Evolutionary conservation across 2,888 invertebrate species (phyloP), one percentile per base, ranked within the genome.

Genomic region (Opisthograptis luteolata): DNA sequence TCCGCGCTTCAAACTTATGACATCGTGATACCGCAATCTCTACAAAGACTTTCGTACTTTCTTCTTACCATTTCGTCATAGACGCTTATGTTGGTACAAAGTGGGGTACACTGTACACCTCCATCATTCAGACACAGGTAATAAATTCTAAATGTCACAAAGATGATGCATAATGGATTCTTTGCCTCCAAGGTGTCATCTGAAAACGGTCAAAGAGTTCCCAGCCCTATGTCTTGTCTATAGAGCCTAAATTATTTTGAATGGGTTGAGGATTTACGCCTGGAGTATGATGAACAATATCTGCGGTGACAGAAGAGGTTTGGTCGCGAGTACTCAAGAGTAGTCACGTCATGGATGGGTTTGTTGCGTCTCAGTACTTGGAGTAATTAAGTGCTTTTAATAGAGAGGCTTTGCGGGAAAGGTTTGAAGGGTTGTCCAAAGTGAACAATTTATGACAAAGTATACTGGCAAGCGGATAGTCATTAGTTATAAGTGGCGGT

Each of bases 91-190:
- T 70, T 65, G 58, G 70, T 70, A 73, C 73, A 77, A 35, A 41
- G 35, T 27, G 72, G 28, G 37, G 40, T 49, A 49, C 76, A 76
- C 1, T n/a, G n/a, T 8, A 8, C 22, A 25, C 70, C 76, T 82
- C 76, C 73, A 79, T 84, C 84, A 84, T 73, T 64, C 67, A 70
- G 77, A 76, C 82, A 76, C 73, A 70, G 72, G 76, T 77, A 81
- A 84, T 87, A 85, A 83, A 87, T 86, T 84, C 75, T 76, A 79
- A 84, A 85, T 83, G 83, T 83, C 86, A 82, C 76, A 75, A 76
- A 80, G 78, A 86, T 84, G 81, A 84, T 82, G 77, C 76, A 79
- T 84, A 81, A 84, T 84, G 74, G 74, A 79, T 80, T 73, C 68
- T 65, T 69, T 64, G 81, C 84, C 73, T 68, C n/a, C 64, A 60